Evolutionary conservation across 2,113 vertebrate species (phyloP), one percentile per base, ranked within the genome.

Genomic region (Mormyrus iriodes): DNA sequence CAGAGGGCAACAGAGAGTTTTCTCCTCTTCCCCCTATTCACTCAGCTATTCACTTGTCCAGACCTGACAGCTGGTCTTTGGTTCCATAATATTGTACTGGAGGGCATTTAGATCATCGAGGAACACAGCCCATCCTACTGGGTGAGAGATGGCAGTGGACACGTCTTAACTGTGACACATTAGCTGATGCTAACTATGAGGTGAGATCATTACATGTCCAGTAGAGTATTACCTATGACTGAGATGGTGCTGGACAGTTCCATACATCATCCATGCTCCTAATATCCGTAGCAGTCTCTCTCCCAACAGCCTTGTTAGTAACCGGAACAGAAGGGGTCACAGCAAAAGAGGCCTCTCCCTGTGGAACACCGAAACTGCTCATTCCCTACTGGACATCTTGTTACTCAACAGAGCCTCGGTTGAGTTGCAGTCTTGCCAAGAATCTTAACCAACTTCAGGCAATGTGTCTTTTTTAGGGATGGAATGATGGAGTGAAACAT

Each of bases 361-460:
- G 42, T 7, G 44, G 44, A 48, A 48, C n/a, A 49, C 19, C 12
- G 42, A 65, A 44, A n/a, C 55, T 24, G 31, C 13, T 13, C 35
- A 44, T 15, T 19, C 31, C 65, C 35, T n/a, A 21, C 44, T 24
- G n/a, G 5, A 61, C 65, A 49, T 19, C 12, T 73, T 17, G 15
- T 17, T 21, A 21, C 69, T 55, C 48, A 46, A 65, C 27, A 87
- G 35, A 58, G 31, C 24, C 17, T 3, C 31, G 46, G 24, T 69
- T n/a, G 24, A 88, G 42, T 48, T 69, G 58, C 27, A 49, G 53
- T 42, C 35, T 61, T 65, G 19, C 44, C 53, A 15, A 61, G 31
- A 69, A 69, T 58, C 53, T 48, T n/a, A 88, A 83, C 69, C 55
- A 42, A 87, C 53, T 87, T 39, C 53, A 86, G 85, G 49, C 86